Base-by-base conservation (phyloP, 2,888 invertebrate species). In the Podabrus alpinus region DNA sequence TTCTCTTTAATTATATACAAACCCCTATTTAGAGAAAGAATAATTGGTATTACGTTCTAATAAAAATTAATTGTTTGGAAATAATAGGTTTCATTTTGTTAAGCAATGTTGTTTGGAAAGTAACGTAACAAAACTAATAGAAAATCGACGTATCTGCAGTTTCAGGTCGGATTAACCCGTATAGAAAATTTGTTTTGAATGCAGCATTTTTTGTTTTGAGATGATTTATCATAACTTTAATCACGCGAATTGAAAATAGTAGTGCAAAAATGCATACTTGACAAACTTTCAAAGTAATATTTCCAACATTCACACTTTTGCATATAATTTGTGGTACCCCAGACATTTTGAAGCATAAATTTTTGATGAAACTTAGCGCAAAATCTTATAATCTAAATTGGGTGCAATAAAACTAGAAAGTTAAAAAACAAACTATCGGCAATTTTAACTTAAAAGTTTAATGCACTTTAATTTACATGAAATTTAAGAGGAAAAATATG, bases 401-500 rank as follows among this genome's bases (percentile, higher is more conserved):
- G 62, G 62, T 64, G 19, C 62, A 64, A 64, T 64, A 64, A 64
- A 64, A 64, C 62, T 64, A 64, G 17, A 64, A 64, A 64, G 19
- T 64, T 21, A 19, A 64, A 19, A 64, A 64, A 13, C 17, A 64
- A 64, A 64, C 62, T 64, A 64, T 21, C 19, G 45, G 17, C 62
- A 64, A 64, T 21, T 19, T 17, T 19, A 17, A 19, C 62, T 64
- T n/a, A 19, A 64, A 64, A 64, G 62, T 64, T n/a, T 64, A 15
- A n/a, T 64, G 62, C 62, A 64, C 62, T 64, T 64, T 64, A 64
- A 64, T 64, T 64, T 64, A 64, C 19, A 64, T 64, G 62, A 19
- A 64, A 64, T 64, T 64, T 64, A 64, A 64, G n/a, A 64, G 17
- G 62, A 19, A 64, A 64, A 17, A 19, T 45, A 45, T 45, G 45